Percentiles rank a stretch among this genome's conserved stretches.
These are phyloP conservation scores for Capitella teleta DNA, from an alignment of 1,140 invertebrate genomes.

Conservation along the genomic window DNA sequence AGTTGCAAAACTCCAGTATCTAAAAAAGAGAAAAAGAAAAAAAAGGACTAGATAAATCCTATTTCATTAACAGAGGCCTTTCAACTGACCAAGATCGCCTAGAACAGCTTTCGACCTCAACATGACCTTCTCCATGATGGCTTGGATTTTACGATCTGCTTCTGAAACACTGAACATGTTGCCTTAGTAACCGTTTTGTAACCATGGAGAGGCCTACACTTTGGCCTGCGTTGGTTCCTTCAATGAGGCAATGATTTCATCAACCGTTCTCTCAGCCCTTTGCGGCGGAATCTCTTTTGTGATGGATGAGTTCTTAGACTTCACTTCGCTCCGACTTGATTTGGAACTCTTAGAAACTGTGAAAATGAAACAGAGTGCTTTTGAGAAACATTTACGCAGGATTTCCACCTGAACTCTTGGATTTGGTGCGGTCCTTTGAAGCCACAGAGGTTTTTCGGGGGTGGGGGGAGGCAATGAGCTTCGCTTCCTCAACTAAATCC, in stretches of 20 bases:
- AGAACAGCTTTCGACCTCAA: slow-evolving; percentile 15
- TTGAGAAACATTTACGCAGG: not conserved
- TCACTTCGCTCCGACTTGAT: not conserved
- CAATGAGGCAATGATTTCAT: slow-evolving; percentile 31
- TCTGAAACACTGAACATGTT: slow-evolving; percentile 21
- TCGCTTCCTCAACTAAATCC: slow-evolving; percentile 28
- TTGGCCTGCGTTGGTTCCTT: not conserved
- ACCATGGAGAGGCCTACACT: not conserved
- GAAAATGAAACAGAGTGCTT: not conserved
- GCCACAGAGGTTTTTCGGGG: not conserved
- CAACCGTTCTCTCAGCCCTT: slow-evolving; percentile 22
- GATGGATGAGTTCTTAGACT: slow-evolving; percentile 10
- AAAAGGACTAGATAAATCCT: not conserved
- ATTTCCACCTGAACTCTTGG: slow-evolving; percentile 2
- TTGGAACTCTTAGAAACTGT: not conserved
- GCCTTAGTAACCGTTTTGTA: not conserved
- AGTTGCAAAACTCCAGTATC: too few species aligned
- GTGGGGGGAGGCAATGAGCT: slow-evolving; percentile 15
- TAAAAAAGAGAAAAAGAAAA: not conserved
- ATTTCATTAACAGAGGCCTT: not conserved
- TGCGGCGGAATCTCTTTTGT: not conserved
- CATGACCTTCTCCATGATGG: slow-evolving; percentile 33
- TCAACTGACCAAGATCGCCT: slow-evolving; percentile 13
- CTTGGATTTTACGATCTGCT: slow-evolving; percentile 29
- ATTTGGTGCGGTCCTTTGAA: not conserved